Evolutionary conservation across 2,888 invertebrate species (phyloP), one percentile per base, ranked within the genome.

Genomic region (Drosophila neoperkinsi): DNA sequence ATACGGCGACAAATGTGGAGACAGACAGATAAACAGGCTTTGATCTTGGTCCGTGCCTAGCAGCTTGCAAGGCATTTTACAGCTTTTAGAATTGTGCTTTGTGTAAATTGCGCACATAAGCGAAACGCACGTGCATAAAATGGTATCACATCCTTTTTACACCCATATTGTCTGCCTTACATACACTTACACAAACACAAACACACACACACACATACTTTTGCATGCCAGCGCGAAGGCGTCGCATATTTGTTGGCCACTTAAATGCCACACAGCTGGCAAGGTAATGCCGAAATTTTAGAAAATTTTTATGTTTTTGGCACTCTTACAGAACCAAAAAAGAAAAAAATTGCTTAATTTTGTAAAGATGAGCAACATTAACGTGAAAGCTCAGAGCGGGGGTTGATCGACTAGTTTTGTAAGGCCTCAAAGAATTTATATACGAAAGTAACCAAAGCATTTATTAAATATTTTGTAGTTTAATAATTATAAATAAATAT

Each of bases 1-100:
- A n/a, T 5, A 41, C 25, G n/a, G 31, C 51, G 49, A 21, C 18
- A 61, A 52, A 57, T 62, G 25, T 41, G 28, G 21, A 38, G 62
- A 31, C 50, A 25, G 34, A 3, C 71, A 36, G 50, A 16, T 50
- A 7, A 7, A 16, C 21, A 43, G 28, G 9, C 82, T 86, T 89
- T 87, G 82, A 86, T 87, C 88, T 78, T 70, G 60, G 46, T 71
- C 69, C 13, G 34, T 53, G 64, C 71, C 71, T 56, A 58, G 50
- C 66, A 70, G 71, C 69, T 82, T 81, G 86, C 76, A 80, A 86
- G 78, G 65, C 64, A 79, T 87, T 88, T 88, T 46, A 71, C 68
- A 66, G 71, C 73, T 60, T 65, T 34, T 71, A 36, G 41, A 61
- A 46, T 34, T 58, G 63, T 73, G 53, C 30, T 66, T 55, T 53